Base-by-base conservation (phyloP, 2,888 invertebrate genomes). In the Acanthopleura granulata region DNA sequence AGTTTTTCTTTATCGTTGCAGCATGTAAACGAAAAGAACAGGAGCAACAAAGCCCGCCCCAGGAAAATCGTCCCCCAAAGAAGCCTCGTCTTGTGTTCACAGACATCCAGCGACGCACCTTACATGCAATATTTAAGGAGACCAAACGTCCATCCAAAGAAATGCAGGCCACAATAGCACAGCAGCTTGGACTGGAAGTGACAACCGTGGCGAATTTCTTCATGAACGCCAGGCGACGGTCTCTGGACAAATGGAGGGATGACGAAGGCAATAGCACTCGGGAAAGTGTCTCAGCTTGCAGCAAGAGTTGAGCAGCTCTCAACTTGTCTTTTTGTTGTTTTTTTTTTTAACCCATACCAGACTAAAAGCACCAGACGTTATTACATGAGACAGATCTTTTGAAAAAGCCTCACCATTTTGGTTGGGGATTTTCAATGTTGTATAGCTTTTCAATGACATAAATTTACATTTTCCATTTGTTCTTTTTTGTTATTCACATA, bases 111-210 rank as follows among this genome's bases (percentile, higher is more conserved):
- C 95, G 99, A 92, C 96, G 99, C 93, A 99, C 99, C 91, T 95
- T 99, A 91, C 98, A 99, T 94, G 99, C 98, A 93, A 99, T 99
- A 94, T 99, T 99, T 95, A 99, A 99, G 96, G 99, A 99, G 93
- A 99, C 99, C 79, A 99, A 99, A 92, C 93, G 99, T 92, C 99
- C 99, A 85, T 98, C 97, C 84, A 99, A 99, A 92, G 99, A 99
- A 92, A 99, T 99, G 98, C 99, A 99, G 93, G 97, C 98, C 88
- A 98, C 98, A 87, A 99, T 99, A 92, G 98, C 98, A 49, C 93
- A 98, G 84, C 98, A 99, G 91, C 92, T 99, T 86, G 98, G 98
- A 79, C 93, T 99, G 83, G 98, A 98, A 90, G 97, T 98, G 74
- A 97, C 97, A 74, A 99, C 99, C 16, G 98, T 99, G 77, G 98